Evolutionary conservation across 2,113 vertebrate genomes (phyloP), one percentile per base, ranked within the genome.

Genomic region (Microtus montanus): DNA sequence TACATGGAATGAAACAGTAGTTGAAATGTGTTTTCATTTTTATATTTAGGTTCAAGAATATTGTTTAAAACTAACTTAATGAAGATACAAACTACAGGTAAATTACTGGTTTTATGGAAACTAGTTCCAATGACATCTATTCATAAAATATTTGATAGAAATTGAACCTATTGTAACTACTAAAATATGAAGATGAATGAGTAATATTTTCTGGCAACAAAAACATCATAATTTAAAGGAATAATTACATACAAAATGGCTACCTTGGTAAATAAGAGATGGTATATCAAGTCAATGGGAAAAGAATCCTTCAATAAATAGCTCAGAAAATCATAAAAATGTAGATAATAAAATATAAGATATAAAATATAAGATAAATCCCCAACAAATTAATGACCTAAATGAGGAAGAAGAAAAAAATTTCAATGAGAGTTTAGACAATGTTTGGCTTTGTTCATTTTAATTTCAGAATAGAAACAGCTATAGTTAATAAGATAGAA

Each of bases 361-460:
- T 54, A 71, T 71, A 52, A 33, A 68, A 52, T 89, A 44, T 87
- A 49, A 52, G 13, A 87, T 54, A 52, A 71, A 85, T 58, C 68
- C 10, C 11, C 63, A 41, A 71, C 13, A 17, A 91, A 68, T 38
- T 87, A 68, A 64, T 64, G 14, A 71, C 19, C 58, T 71, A 82
- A 93, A 66, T 61, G 14, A 91, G 5, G 11, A 94, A 88, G 22
- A 71, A 95, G 66, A 66, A 73, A 2, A 92, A 95, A 66, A 38
- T 30, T 41, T 78, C 33, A 79, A 64, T 52, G 10, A 89, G 5
- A 49, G 68, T 8, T 0, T 58, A 58, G 5, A 20, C 1, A 70
- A 80, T 87, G 3, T 47, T 83, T 79, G 5, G 0, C 58, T 22
- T 63, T 64, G 13, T n/a, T 11, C 80, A 82, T 70, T 24, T 38